These are phyloP conservation scores for Nerophis lumbriciformis DNA, from an alignment of 2,113 vertebrate genomes.

Conservation along the genomic window DNA sequence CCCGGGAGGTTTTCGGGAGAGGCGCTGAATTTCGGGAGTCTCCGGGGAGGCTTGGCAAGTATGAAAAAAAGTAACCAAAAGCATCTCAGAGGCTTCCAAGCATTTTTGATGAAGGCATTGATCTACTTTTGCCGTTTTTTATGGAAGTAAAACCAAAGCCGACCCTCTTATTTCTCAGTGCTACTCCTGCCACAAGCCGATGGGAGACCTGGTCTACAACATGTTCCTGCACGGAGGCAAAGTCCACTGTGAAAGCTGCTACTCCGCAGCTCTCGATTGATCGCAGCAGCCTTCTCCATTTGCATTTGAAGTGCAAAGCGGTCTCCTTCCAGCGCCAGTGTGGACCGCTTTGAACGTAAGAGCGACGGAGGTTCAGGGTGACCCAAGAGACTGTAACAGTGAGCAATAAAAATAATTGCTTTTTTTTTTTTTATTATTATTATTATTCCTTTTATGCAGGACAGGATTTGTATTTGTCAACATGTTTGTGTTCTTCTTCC, in stretches of 20 bases:
- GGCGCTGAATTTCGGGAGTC: too few species aligned
- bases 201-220: conserved; percentile 81
- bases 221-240: conserved; percentile 81
- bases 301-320: conserved; percentile 35
- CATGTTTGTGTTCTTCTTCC: conserved; percentile 9
- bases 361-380: conserved; percentile 17
- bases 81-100: too few species aligned
- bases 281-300: conserved; percentile 27
- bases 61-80: too few species aligned
- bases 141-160: not conserved
- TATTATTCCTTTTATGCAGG: conserved; percentile 5
- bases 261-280: conserved; percentile 73
- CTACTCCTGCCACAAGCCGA: conserved; percentile 77
- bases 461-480: conserved; percentile 19
- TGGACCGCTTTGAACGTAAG: conserved; percentile 14
- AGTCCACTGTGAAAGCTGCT: conserved; percentile 86
- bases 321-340: conserved; percentile 6
- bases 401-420: conserved; percentile 23
- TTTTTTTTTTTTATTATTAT: too few species aligned
- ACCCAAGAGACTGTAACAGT: conserved; percentile 10
- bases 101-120: too few species aligned
- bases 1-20: too few species aligned
- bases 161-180: conserved; percentile 65
- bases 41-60: too few species aligned
- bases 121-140: too few species aligned